phyloP scores from a whole-genome alignment of 2,888 invertebrate genomes.

The Graphium colonna region DNA sequence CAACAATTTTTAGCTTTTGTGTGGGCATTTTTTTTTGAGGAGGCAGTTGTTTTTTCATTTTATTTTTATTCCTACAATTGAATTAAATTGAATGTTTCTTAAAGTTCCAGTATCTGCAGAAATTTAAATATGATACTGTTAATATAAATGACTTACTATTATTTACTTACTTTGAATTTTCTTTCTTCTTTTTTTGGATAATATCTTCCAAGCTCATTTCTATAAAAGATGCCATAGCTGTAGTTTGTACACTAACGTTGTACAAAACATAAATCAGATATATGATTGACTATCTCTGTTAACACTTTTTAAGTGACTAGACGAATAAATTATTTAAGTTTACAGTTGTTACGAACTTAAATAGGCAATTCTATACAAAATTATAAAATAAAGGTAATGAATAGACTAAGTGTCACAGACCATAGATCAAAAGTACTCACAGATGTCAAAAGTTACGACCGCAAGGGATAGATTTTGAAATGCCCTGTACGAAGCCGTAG shows the following conservation, averaged over 20 bases:
- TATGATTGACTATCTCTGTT: neutral
- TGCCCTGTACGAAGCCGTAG: no score
- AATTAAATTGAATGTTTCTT: no score
- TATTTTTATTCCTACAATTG: slow-evolving; percentile 30
- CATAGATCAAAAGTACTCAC: no score
- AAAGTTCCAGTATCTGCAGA: no score
- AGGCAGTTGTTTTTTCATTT: slow-evolving; percentile 31
- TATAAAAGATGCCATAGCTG: slow-evolving; percentile 55
- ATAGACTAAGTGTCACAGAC: neutral
- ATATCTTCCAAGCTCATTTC: slow-evolving; percentile 76
- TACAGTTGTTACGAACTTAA: neutral
- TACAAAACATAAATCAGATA: neutral
- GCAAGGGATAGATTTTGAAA: no score
- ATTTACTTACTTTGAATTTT: slow-evolving; percentile 44
- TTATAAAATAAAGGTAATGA: neutral
- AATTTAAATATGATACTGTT: no score
- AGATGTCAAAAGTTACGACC: no score
- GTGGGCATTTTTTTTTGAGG: slow-evolving; percentile 30
- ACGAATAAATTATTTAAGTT: neutral
- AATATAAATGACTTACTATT: no score
- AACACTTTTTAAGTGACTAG: neutral
- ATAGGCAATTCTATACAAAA: neutral
- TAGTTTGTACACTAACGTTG: neutral
- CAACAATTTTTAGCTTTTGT: slow-evolving; percentile 50
- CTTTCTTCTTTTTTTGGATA: slow-evolving; percentile 62